Evolutionary conservation across 2,797 vertebrate species (phyloP).

Genomic region (Thamnophis elegans): DNA sequence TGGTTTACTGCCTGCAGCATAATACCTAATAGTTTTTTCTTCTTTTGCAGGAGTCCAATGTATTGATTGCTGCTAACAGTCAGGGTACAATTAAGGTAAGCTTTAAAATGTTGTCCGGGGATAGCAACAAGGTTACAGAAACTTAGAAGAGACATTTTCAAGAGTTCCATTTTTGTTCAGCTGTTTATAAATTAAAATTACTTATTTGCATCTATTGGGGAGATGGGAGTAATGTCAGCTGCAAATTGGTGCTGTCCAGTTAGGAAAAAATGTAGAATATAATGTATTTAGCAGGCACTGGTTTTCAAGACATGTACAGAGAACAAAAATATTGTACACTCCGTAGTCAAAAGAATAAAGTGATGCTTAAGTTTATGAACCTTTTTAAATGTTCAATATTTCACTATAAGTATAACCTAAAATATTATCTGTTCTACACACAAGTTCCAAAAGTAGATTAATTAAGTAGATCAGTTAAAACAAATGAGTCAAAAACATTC

Average conservation of each 20-base stretch:
- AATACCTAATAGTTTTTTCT: constrained; percentile 52
- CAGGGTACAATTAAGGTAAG: constrained; percentile 99
- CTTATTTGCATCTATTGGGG: constrained; percentile 24
- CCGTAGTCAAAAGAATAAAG: background rate
- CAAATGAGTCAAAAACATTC: background rate
- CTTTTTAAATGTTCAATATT: background rate
- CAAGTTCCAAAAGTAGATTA: background rate
- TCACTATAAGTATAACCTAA: background rate
- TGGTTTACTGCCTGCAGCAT: background rate
- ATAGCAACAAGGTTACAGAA: constrained; percentile 38
- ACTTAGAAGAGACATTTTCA: constrained; percentile 40
- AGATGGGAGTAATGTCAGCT: background rate
- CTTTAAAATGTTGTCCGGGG: constrained; percentile 48
- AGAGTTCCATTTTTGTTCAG: constrained; percentile 27
- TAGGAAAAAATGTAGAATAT: constrained; percentile 11
- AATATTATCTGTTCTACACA: background rate
- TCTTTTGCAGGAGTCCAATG: constrained; percentile 91
- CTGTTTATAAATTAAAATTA: constrained; percentile 38
- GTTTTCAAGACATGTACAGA: background rate
- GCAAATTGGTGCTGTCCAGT: background rate
- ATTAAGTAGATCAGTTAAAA: background rate
- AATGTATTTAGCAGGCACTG: fast-evolving
- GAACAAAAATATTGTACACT: background rate
- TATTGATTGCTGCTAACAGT: constrained; percentile 99
- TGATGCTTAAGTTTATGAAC: background rate